Base-by-base conservation (phyloP, 2,888 invertebrate genomes). In the Aleiodes alternator region DNA sequence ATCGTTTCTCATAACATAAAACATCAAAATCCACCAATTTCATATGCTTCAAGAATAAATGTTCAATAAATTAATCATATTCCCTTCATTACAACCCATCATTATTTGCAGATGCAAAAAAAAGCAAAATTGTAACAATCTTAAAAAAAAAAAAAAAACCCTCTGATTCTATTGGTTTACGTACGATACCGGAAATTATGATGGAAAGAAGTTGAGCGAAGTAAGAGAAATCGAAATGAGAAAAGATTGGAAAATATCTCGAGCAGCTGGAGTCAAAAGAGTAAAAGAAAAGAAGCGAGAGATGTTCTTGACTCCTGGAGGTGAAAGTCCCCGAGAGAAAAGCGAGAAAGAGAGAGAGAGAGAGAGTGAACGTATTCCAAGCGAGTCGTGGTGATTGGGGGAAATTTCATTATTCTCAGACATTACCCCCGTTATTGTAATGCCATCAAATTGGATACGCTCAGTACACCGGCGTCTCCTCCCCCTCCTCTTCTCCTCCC, bases 351-450 rank as follows among this genome's bases (percentile, higher is more conserved):
- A 75, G 81, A n/a, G n/a, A n/a, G n/a, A n/a, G n/a, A n/a, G 23
- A 23, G 64, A 72, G 83, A 75, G 81, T 77, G 80, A 85, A 85
- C 84, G 84, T 86, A 87, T 87, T 87, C 86, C 82, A 79, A 82
- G 81, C 84, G 85, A 85, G 84, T 85, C 85, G 83, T 79, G 84
- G 86, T 87, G 87, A 88, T 88, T 88, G 88, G 86, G 86, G 88
- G 84, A 88, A 88, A 88, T 88, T 88, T 88, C 87, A 88, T 88
- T 88, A 88, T 87, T 88, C 87, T 87, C 87, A 86, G 87, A 86
- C 88, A 88, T 88, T 88, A 88, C 87, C 87, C 84, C 85, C 88
- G 87, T 88, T 87, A 88, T 88, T 87, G 88, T 88, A 88, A 88
- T 87, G 87, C 87, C 87, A 87, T 88, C 87, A 88, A 87, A 88